Evolutionary conservation across 2,113 vertebrate species (phyloP).

Genomic region (Labeo catla): DNA sequence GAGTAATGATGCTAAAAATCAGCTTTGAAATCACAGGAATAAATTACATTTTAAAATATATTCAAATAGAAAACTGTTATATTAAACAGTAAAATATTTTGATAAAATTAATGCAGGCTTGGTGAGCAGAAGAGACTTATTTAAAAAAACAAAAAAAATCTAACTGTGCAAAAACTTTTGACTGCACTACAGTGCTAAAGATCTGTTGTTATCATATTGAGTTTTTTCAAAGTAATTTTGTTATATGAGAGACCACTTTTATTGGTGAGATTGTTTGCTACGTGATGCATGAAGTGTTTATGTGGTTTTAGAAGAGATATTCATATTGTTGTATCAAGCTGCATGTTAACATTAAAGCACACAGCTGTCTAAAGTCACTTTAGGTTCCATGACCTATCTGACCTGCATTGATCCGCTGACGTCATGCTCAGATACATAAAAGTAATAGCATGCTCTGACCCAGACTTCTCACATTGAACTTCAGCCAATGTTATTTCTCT

Average conservation of each 20-base stretch:
- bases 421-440: constrained; percentile 33
- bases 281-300: neutral
- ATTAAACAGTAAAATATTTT: too few species aligned
- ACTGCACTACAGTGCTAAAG: neutral
- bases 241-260: neutral
- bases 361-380: neutral
- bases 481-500: constrained; percentile 44
- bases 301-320: too few species aligned
- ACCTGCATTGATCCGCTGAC: constrained; percentile 36
- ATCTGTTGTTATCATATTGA: neutral
- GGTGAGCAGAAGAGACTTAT: too few species aligned
- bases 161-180: too few species aligned
- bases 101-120: too few species aligned
- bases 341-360: neutral
- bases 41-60: too few species aligned
- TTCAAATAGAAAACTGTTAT: too few species aligned
- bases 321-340: too few species aligned
- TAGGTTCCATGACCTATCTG: constrained; percentile 10
- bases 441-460: constrained; percentile 29
- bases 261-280: neutral
- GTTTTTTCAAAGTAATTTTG: neutral
- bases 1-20: too few species aligned
- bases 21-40: too few species aligned
- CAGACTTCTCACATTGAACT: constrained; percentile 40
- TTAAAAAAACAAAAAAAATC: too few species aligned